Evolutionary conservation across 2,797 vertebrate genomes (phyloP).

Genomic region (Cossypha heuglini): DNA sequence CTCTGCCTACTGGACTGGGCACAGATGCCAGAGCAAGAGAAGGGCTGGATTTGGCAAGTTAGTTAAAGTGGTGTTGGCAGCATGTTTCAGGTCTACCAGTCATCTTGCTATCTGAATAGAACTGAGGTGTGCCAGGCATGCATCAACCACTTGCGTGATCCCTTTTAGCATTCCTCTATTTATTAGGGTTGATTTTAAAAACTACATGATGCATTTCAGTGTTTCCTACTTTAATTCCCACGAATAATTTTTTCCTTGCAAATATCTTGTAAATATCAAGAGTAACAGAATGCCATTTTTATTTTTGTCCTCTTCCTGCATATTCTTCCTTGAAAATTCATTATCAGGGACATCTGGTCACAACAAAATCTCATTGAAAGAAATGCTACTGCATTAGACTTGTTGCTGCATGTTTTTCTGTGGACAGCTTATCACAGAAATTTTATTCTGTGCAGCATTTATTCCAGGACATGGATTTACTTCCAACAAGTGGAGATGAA

Average conservation of each 20-base stretch:
- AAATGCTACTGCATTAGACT: neutral
- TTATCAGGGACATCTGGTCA: neutral
- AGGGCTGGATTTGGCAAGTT: neutral
- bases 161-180: neutral
- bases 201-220: neutral
- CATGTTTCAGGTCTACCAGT: neutral
- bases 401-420: neutral
- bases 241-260: neutral
- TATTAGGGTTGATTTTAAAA: neutral
- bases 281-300: neutral
- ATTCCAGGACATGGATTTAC: neutral
- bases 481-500: neutral
- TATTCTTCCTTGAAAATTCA: neutral
- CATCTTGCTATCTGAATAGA: neutral
- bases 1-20: neutral
- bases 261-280: neutral
- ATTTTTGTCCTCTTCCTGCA: neutral
- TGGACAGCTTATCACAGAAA: neutral
- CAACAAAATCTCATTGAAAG: neutral
- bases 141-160: neutral
- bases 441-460: neutral
- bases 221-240: conserved; percentile 12
- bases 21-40: neutral
- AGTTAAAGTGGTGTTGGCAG: neutral
- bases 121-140: neutral